Evolutionary conservation across 2,888 invertebrate genomes (phyloP).

Genomic region (Chrysopilus asiliformis): DNA sequence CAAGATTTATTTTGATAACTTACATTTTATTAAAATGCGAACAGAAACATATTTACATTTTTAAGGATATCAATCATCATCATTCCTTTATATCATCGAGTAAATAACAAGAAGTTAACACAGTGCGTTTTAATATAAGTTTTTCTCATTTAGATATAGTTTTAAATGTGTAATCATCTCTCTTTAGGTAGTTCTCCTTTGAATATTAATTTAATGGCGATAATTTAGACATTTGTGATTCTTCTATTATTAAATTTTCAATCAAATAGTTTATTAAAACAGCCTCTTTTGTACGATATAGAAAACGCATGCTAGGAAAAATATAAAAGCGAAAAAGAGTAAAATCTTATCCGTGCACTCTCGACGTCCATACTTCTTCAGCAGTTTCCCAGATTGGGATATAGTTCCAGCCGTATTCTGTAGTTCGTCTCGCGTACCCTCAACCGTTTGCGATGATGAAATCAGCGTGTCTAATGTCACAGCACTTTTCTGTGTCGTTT

Average conservation of each 20-base stretch:
- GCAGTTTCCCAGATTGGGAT: constrained; percentile 74
- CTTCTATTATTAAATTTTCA: too few relatives aligned
- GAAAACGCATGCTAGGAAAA: constrained; percentile 80
- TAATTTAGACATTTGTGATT: background rate
- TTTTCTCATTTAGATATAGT: too few relatives aligned
- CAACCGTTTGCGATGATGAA: constrained; percentile 53
- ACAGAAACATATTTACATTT: constrained; percentile 13
- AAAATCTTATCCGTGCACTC: constrained; percentile 93
- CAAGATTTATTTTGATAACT: background rate
- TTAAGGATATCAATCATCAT: background rate
- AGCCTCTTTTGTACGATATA: constrained; percentile 87
- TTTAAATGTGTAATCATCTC: too few relatives aligned
- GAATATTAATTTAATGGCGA: constrained; percentile 1
- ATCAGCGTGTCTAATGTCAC: constrained; percentile 68
- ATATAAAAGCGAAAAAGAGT: constrained; percentile 71
- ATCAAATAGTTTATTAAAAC: constrained; percentile 47
- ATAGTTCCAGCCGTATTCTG: constrained; percentile 77
- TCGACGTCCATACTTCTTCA: constrained; percentile 86
- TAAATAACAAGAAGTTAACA: constrained; percentile 1
- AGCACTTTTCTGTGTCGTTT: constrained; percentile 77
- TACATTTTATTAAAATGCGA: constrained; percentile 1
- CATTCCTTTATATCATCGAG: background rate
- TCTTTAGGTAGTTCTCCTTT: too few relatives aligned
- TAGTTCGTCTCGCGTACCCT: constrained; percentile 68
- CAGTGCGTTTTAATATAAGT: constrained; percentile 1